Base-by-base conservation (phyloP, 2,888 invertebrate species). In the Drosophila kuntzei region DNA sequence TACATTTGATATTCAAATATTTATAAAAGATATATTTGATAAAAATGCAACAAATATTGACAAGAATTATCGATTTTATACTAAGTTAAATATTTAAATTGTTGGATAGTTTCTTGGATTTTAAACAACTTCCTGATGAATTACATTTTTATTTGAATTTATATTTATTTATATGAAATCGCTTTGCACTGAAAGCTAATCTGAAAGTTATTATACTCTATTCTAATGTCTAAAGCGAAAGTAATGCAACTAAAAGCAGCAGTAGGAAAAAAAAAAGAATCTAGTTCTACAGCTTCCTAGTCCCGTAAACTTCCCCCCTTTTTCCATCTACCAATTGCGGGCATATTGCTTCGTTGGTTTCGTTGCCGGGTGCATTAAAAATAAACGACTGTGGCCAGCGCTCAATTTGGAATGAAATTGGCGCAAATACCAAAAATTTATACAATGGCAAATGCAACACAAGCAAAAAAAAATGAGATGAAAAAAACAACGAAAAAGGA, bases 401-500 rank as follows among this genome's bases (percentile, higher is more conserved):
- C 84, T 85, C 84, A 88, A 85, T 85, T 85, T 85, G 89, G 78
- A 85, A 86, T 85, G 86, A 86, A 85, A 85, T 88, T 85, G 88
- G 83, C 86, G 80, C 77, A 85, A 85, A 88, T 86, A 88, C 88
- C 83, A 88, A 88, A 83, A 83, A 74, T 76, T 76, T 79, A 84
- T 83, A 87, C 88, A 87, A 85, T 81, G 81, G 71, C 71, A 81
- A 76, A 79, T 81, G 87, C 87, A 81, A 76, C 70, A 79, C 39
- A 58, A 46, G 67, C 37, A 65, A 65, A 34, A 47, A 20, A 12
- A 16, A 37, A 55, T 18, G 12, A 61, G 49, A 29, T 49, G 16
- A 46, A 67, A 44, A 53, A 18, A 61, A 58, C 51, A 46, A 32
- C n/a, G 18, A n/a, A 29, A 43, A 66, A 51, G 50, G 47, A 76